Evolutionary conservation across 2,797 vertebrate species (phyloP), one percentile per base, ranked within the genome.

Genomic region (Garrulus glandarius): DNA sequence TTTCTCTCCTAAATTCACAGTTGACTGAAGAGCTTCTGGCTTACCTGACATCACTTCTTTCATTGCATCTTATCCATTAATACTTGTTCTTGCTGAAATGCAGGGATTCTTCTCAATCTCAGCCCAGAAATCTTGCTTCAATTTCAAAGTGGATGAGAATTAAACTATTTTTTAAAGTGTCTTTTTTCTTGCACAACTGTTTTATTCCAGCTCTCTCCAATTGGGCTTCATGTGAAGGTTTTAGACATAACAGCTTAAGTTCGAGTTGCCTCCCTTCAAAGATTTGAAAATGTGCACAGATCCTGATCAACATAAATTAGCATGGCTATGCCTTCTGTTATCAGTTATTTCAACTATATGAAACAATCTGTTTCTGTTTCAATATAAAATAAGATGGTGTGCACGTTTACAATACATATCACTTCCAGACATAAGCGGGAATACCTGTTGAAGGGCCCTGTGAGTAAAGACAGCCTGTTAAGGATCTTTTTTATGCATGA

Each of bases 301-400:
- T 92, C 93, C 91, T 72, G 79, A 96, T 96, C 91, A 94, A 94
- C 84, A 94, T 97, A 97, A 96, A 97, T 96, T 96, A 94, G 91
- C 91, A 89, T 96, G 89, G 84, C 81, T 93, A 27, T 89, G 93
- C 94, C 95, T 95, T 96, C 95, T 97, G 92, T 96, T 97, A 93
- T 87, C 93, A 92, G 95, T 96, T 96, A 87, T 93, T 96, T 94
- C 93, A 85, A 84, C 79, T 97, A 87, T 96, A 94, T 59, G 94
- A 95, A 96, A 95, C 93, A 95, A 95, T 95, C 92, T 96, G 94
- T 94, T 95, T 97, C 82, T 96, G 93, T 93, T 95, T 92, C 80
- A 87, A 80, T 96, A 75, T 79, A 84, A 95, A 91, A 91, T 92
- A 94, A 85, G 92, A 93, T 92, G 81, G 70, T 83, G 84, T 75